phyloP scores from a whole-genome alignment of 2,113 vertebrate genomes.

The Uria aalge region DNA sequence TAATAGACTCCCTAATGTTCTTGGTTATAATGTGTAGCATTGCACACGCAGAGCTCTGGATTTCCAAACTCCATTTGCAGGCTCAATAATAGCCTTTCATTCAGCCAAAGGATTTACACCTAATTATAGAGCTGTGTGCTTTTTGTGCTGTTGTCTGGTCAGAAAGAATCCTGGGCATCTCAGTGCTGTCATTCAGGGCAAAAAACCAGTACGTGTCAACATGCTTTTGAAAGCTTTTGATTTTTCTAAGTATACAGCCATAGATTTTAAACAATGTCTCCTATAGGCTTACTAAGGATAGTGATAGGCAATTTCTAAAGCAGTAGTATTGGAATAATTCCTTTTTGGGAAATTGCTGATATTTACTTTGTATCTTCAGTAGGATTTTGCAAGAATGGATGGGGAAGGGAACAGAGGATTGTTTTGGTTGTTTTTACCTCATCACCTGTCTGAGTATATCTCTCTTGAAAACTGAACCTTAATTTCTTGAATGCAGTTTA shows the following conservation, averaged over 20 bases:
- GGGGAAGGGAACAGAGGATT: not conserved
- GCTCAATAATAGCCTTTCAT: conserved; percentile 20
- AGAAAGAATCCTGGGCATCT: not conserved
- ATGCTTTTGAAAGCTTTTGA: not conserved
- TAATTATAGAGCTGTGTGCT: not conserved
- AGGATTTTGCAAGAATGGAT: not conserved
- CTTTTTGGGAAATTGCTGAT: not conserved
- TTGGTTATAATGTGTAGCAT: not conserved
- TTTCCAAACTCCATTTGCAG: conserved; percentile 41
- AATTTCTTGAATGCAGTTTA: not conserved
- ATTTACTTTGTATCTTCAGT: not conserved
- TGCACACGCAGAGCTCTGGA: not conserved
- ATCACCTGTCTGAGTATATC: not conserved
- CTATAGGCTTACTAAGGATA: not conserved
- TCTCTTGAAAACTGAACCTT: not conserved
- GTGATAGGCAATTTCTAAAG: not conserved
- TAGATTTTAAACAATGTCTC: not conserved
- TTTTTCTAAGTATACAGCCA: not conserved
- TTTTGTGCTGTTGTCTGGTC: conserved; percentile 15
- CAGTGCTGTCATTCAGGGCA: not conserved
- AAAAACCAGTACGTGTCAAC: not conserved
- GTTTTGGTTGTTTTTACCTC: not conserved
- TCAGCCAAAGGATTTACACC: not conserved
- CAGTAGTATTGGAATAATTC: not conserved
- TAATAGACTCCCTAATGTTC: not conserved